Conservation (phyloP, 2,797 vertebrate genomes). For the Serranus cabrilla region DNA sequence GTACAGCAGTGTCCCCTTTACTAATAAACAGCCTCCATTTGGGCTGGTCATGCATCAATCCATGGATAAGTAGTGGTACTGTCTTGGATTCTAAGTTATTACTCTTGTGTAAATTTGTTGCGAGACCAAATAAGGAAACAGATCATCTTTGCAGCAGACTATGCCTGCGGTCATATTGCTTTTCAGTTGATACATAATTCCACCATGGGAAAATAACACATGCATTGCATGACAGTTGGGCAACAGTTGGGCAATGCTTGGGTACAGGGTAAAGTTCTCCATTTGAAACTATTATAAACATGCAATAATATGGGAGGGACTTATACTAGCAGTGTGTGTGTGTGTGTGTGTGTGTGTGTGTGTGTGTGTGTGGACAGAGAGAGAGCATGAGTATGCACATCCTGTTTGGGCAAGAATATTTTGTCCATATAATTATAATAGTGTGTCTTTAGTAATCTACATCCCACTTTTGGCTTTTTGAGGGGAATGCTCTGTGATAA, state of each 20-base stretch:
- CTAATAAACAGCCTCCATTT: background rate
- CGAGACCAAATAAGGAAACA: background rate
- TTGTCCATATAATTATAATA: background rate
- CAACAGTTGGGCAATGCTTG: background rate
- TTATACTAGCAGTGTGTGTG: background rate
- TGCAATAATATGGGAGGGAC: background rate
- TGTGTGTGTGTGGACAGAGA: background rate
- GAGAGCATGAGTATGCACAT: constrained; percentile 22
- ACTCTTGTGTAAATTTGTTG: background rate
- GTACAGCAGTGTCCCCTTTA: background rate
- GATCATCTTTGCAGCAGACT: background rate
- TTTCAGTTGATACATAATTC: background rate
- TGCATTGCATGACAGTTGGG: background rate
- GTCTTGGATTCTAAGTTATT: background rate
- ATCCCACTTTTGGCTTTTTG: background rate
- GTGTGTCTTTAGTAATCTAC: constrained; percentile 6
- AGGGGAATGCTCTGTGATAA: background rate
- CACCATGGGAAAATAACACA: background rate
- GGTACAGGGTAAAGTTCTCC: background rate
- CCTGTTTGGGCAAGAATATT: constrained; percentile 25
- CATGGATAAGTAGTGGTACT: background rate
- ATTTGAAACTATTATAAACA: constrained; percentile 9
- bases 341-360: background rate
- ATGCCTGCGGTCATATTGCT: background rate
- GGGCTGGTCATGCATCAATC: background rate